phyloP scores from a whole-genome alignment of 1,140 invertebrate species.

The Hesperophylax magnus region DNA sequence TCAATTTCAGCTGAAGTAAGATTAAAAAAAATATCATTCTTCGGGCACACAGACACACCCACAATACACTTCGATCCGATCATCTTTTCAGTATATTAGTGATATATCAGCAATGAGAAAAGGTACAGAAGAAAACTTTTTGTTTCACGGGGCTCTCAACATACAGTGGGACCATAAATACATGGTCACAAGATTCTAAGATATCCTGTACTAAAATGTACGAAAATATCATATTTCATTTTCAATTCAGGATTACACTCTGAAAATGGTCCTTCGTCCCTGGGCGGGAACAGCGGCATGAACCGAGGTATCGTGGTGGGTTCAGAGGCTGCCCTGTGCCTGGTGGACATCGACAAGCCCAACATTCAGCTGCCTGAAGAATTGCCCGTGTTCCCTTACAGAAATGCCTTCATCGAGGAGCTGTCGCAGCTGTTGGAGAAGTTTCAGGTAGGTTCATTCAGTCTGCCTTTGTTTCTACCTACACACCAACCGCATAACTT shows the following conservation, averaged over 20 bases:
- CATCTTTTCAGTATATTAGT: too few species aligned
- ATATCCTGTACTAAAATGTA: neutral
- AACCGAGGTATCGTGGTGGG: conserved; percentile 68
- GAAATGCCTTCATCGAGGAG: conserved; percentile 88
- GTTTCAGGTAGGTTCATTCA: conserved; percentile 71
- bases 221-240: neutral
- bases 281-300: conserved; percentile 62
- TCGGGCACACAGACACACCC: too few species aligned
- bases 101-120: too few species aligned
- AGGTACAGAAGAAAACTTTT: too few species aligned
- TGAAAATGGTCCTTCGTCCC: conserved; percentile 49
- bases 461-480: too few species aligned
- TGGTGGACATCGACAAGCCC: conserved; percentile 95
- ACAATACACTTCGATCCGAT: too few species aligned
- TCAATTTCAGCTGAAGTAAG: too few species aligned
- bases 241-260: conserved; percentile 50
- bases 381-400: conserved; percentile 92
- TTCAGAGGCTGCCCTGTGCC: conserved; percentile 90
- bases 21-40: too few species aligned
- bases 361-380: conserved; percentile 96
- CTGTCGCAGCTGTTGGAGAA: conserved; percentile 85
- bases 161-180: too few species aligned
- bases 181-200: neutral
- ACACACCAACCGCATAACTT: too few species aligned
- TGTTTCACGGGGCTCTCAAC: too few species aligned